phyloP scores from a whole-genome alignment of 2,888 invertebrate genomes.

The Actias luna region DNA sequence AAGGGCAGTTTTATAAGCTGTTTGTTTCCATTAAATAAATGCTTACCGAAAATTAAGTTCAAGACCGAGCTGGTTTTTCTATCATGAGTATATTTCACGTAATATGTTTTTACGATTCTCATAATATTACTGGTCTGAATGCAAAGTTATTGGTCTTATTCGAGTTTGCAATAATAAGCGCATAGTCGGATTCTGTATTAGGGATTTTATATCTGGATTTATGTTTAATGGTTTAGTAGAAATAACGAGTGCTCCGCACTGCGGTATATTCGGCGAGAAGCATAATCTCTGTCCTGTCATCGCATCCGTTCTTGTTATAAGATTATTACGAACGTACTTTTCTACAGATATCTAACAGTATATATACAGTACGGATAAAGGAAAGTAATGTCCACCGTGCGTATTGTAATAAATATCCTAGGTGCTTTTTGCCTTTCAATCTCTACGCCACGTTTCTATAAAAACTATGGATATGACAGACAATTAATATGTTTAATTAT shows the following conservation, averaged over 20 bases:
- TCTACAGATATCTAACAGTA: constrained; percentile 32
- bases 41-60: constrained; percentile 15
- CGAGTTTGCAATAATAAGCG: constrained; percentile 47
- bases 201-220: constrained; percentile 56
- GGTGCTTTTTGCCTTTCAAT: background rate
- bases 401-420: constrained; percentile 1
- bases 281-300: constrained; percentile 63
- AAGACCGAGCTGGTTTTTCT: constrained; percentile 24
- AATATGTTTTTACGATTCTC: constrained; percentile 32
- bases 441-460: background rate
- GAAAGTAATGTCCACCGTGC: constrained; percentile 1
- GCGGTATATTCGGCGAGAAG: constrained; percentile 54
- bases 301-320: constrained; percentile 61
- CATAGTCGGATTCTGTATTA: constrained; percentile 42
- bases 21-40: constrained; percentile 22
- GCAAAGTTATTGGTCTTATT: constrained; percentile 35
- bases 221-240: constrained; percentile 56
- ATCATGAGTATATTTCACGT: constrained; percentile 27
- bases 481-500: too few relatives aligned
- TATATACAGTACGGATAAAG: constrained; percentile 13
- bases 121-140: constrained; percentile 36
- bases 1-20: constrained; percentile 29
- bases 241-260: constrained; percentile 61
- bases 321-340: constrained; percentile 42
- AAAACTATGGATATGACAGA: too few relatives aligned